These are phyloP conservation scores for Sarcophaga variegata DNA, from an alignment of 2,888 invertebrate species.

Conservation along the genomic window DNA sequence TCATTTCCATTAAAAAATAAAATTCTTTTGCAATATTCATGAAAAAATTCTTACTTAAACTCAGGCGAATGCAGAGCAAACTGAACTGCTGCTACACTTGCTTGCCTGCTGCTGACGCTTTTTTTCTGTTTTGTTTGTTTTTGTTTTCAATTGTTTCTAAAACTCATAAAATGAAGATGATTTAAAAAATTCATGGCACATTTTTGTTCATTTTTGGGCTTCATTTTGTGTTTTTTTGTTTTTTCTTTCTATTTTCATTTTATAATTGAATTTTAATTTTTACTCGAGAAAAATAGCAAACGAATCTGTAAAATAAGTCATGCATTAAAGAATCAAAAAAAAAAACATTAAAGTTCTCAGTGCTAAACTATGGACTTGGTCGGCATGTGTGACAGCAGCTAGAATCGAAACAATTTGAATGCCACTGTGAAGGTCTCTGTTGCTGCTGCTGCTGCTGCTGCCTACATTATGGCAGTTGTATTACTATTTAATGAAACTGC, in stretches of 20 bases:
- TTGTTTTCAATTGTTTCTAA: constrained; percentile 4
- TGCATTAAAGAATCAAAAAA: constrained; percentile 53
- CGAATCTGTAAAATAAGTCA: constrained; percentile 62
- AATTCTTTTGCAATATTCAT: too few relatives aligned
- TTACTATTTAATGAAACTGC: too few relatives aligned
- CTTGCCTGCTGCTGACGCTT: constrained; percentile 23
- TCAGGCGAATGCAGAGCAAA: too few relatives aligned
- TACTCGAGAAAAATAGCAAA: constrained; percentile 10
- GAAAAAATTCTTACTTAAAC: too few relatives aligned
- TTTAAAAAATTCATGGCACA: constrained; percentile 25
- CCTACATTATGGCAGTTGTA: too few relatives aligned
- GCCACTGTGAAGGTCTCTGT: constrained; percentile 61
- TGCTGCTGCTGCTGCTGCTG: not conserved
- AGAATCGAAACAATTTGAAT: constrained; percentile 33
- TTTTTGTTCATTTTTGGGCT: not conserved
- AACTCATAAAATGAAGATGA: not conserved
- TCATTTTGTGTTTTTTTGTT: not conserved
- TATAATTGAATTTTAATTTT: constrained; percentile 42
- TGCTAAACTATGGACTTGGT: not conserved
- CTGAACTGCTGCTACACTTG: not conserved
- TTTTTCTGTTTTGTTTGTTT: not conserved
- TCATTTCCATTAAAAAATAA: not conserved
- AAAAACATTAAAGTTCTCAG: constrained; percentile 1
- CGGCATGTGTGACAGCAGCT: constrained; percentile 9
- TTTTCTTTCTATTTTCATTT: not conserved